Evolutionary conservation across 2,113 vertebrate species (phyloP).

Genomic region (Zootoca vivipara): DNA sequence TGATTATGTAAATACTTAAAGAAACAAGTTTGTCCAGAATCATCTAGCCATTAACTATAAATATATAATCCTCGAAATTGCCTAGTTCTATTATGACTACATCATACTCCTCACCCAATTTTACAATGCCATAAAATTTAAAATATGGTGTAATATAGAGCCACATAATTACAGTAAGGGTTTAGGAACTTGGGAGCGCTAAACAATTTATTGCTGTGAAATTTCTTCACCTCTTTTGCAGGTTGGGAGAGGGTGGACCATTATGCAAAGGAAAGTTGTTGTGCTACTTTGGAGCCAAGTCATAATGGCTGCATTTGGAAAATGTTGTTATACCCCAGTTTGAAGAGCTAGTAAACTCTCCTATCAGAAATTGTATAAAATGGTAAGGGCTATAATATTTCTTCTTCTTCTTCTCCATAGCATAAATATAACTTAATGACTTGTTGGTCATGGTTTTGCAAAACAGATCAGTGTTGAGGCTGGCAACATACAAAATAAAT

Average conservation of each 20-base stretch:
- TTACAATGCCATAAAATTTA: not conserved
- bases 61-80: not conserved
- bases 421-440: not conserved
- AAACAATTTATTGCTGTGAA: not conserved
- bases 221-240: not conserved
- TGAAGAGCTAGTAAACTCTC: not conserved
- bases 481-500: not conserved
- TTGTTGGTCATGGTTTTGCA: not conserved
- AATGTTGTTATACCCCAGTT: not conserved
- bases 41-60: not conserved
- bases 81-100: not conserved
- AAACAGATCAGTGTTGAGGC: not conserved
- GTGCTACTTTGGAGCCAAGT: too few species aligned
- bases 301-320: not conserved
- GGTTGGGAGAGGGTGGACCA: not conserved
- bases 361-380: constrained; percentile 12
- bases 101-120: not conserved
- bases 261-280: not conserved
- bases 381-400: not conserved
- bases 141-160: not conserved
- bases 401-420: not conserved
- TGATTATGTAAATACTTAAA: not conserved
- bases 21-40: not conserved
- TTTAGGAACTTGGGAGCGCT: not conserved
- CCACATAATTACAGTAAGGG: not conserved